Base-by-base conservation (phyloP, 2,888 invertebrate genomes). In the Crematogaster levior region DNA sequence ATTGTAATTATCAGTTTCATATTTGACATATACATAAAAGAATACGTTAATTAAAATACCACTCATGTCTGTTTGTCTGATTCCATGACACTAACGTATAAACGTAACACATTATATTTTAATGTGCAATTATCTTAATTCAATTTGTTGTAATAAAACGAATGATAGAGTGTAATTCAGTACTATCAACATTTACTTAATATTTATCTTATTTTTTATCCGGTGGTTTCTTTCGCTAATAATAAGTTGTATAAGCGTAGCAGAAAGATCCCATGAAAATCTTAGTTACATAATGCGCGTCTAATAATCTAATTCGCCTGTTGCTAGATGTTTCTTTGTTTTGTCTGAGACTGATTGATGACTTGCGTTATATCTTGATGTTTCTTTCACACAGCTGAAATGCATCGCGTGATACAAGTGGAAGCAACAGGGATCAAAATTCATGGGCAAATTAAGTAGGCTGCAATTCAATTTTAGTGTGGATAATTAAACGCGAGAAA, bases 341-440 rank as follows among this genome's bases (percentile, higher is more conserved):
- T 68, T 27, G 51, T 77, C 70, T 34, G 21, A 40, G 30, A 18
- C 21, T 30, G 24, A 79, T 75, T 75, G n/a, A n/a, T n/a, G n/a
- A 70, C 30, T 70, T 43, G 34, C 7, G 18, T 63, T 63, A 75
- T 37, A 51, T 51, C 77, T 66, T 56, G 53, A 70, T 34, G 18
- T 79, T 79, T 56, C 40, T 77, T 70, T 9, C 30, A n/a, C 27
- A 51, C 37, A 0, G 21, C 15, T 66, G 3, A 79, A 79, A 43
- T 56, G 12, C 40, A 79, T 79, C 56, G 77, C 77, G 53, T 70
- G 77, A 79, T 43, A 51, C 53, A 70, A 18, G 9, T 37, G 40
- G 27, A 77, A 77, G 30, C 56, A 70, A 24, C 24, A 24, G 27
- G n/a, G 37, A 15, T 75, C 30, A 43, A 24, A 70, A 70, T 37